Percentiles rank a stretch among this genome's conserved stretches.
Evolutionary conservation across 1,140 invertebrate species (phyloP).

Genomic region (Drosophila tristis): DNA sequence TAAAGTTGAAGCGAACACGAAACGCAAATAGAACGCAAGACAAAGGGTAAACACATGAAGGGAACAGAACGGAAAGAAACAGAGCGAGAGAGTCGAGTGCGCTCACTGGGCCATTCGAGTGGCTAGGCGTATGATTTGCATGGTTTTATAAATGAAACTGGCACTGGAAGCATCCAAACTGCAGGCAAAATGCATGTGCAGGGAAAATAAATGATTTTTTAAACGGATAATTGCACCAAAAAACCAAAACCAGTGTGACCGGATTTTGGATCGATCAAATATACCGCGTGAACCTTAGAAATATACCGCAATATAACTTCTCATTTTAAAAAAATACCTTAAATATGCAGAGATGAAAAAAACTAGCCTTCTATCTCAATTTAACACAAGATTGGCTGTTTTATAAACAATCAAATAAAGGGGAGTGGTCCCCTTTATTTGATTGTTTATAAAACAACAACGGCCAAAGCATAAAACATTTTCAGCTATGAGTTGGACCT

Average conservation of each 20-base stretch:
- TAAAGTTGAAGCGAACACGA: conserved; percentile 52
- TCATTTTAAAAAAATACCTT: no score
- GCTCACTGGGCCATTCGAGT: conserved; percentile 39
- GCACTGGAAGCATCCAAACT: conserved; percentile 25
- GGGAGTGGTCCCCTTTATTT: no score
- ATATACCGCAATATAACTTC: no score
- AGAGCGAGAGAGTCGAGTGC: conserved; percentile 34
- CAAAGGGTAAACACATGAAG: conserved; percentile 74
- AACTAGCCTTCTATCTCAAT: no score
- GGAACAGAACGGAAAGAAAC: not conserved
- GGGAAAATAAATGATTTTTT: conserved; percentile 44
- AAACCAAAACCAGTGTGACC: conserved; percentile 57
- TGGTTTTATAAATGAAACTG: conserved; percentile 63
- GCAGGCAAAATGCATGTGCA: conserved; percentile 31
- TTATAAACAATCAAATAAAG: no score
- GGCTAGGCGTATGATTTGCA: conserved; percentile 33
- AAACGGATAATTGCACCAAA: conserved; percentile 68
- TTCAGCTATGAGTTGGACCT: no score
- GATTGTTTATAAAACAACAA: no score
- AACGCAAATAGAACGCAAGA: conserved; percentile 68
- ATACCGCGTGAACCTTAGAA: no score
- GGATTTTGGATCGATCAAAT: conserved; percentile 13
- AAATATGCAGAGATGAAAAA: no score
- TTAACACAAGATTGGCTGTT: no score
- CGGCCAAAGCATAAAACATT: no score